Percentiles rank a stretch among this genome's conserved stretches.
phyloP scores from a whole-genome alignment of 2,888 invertebrate species.

The Epinotia bilunana region DNA sequence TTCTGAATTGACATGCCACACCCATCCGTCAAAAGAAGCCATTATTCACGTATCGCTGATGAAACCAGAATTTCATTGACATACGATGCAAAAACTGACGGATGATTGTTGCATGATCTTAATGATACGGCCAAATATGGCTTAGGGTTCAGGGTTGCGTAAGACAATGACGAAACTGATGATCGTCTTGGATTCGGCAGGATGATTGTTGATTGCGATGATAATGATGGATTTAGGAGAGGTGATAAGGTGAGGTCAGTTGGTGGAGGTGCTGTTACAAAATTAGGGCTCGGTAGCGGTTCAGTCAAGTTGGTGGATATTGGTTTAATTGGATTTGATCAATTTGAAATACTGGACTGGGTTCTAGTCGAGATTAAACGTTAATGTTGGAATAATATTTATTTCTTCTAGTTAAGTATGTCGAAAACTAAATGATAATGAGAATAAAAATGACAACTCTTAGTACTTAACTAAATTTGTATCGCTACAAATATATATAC shows the following conservation, averaged over 20 bases:
- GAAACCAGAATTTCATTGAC: constrained; percentile 22
- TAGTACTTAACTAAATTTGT: no score
- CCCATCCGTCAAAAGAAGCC: constrained; percentile 2
- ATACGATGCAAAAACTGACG: constrained; percentile 18
- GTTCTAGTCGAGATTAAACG: no score
- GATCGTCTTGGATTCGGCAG: constrained; percentile 10
- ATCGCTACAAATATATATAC: no score
- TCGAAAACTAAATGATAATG: no score
- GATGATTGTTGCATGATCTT: constrained; percentile 25
- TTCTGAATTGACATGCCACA: neutral
- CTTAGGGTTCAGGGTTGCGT: constrained; percentile 22
- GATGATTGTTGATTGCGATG: constrained; percentile 20
- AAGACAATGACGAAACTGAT: constrained; percentile 27
- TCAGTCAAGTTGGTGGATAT: no score
- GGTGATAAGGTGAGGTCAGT: constrained; percentile 10
- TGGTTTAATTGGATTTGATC: no score
- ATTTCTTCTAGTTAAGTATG: no score
- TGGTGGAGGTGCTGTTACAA: neutral
- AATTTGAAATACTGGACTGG: no score
- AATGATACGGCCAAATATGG: constrained; percentile 25
- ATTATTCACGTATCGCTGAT: constrained; percentile 20
- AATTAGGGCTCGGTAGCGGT: neutral
- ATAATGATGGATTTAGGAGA: constrained; percentile 19
- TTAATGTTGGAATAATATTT: no score
- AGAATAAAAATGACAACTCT: no score